Conservation (phyloP, 2,113 vertebrate species). For the Triplophysa rosa region DNA sequence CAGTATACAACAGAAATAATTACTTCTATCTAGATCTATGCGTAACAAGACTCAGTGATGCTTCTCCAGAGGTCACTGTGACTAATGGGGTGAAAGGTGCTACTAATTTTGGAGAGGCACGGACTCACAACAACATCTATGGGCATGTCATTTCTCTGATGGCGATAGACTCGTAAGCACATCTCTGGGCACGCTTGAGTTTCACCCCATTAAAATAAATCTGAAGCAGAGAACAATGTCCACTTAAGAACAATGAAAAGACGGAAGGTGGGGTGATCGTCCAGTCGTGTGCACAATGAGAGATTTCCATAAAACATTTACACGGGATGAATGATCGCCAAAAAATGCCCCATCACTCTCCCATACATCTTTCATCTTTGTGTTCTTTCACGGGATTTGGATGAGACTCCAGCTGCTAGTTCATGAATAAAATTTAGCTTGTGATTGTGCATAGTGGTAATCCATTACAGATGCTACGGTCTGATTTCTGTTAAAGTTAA, state of each 20-base stretch:
- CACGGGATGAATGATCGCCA: not conserved
- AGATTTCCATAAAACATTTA: not conserved
- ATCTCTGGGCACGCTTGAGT: not conserved
- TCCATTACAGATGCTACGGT: conserved; percentile 4
- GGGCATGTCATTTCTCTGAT: no score
- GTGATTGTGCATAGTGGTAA: not conserved
- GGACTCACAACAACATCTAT: no score
- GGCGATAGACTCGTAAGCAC: not conserved
- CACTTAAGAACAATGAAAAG: not conserved
- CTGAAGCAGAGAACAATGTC: not conserved
- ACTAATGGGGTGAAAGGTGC: no score
- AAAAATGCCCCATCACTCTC: not conserved
- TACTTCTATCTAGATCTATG: not conserved
- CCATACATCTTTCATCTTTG: not conserved
- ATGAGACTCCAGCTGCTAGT: conserved; percentile 9
- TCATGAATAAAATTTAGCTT: conserved; percentile 19
- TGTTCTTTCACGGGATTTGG: not conserved
- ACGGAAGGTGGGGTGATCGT: not conserved
- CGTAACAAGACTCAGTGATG: not conserved
- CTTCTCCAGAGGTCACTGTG: not conserved
- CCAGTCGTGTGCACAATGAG: not conserved
- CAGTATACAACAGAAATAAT: not conserved
- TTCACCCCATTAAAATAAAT: not conserved
- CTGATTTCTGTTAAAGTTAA: not conserved
- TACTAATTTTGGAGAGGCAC: no score